Percentiles rank a stretch among this genome's conserved stretches.
These are phyloP conservation scores for Bradypodion pumilum DNA, from an alignment of 2,797 vertebrate species.

Conservation along the genomic window DNA sequence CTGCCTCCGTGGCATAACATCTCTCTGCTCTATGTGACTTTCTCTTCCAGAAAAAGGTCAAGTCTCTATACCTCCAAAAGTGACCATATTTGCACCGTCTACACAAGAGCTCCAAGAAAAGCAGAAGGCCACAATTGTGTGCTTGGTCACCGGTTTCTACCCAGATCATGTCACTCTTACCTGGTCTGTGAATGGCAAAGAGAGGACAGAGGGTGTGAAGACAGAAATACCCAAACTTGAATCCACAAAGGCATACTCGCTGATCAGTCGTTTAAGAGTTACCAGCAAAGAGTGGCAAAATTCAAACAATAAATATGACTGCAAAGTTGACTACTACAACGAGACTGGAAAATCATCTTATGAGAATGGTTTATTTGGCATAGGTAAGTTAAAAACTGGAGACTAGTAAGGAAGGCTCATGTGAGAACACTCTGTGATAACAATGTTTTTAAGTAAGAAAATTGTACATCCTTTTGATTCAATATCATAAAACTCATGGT, in stretches of 20 bases:
- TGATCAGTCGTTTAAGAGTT: slow-evolving; percentile 74
- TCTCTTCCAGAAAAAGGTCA: slow-evolving; percentile 28
- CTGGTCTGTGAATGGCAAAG: slow-evolving; percentile 69
- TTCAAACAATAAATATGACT: slow-evolving; percentile 63
- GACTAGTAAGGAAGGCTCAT: background rate
- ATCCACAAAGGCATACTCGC: slow-evolving; percentile 12
- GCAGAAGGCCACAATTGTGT: slow-evolving; percentile 73
- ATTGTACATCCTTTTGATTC: background rate
- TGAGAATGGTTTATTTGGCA: background rate
- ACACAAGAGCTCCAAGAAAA: slow-evolving; percentile 67
- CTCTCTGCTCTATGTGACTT: slow-evolving; percentile 2
- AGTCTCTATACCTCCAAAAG: slow-evolving; percentile 20
- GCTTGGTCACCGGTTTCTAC: slow-evolving; percentile 75
- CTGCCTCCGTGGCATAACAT: background rate
- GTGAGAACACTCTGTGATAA: background rate
- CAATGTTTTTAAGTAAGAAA: background rate
- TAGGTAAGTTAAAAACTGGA: slow-evolving; percentile 24
- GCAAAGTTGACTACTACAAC: slow-evolving; percentile 57
- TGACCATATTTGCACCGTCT: slow-evolving; percentile 74
- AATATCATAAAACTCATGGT: background rate
- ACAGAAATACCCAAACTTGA: slow-evolving; percentile 58
- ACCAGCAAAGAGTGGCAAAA: slow-evolving; percentile 69
- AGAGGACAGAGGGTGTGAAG: slow-evolving; percentile 61
- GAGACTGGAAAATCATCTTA: accelerated
- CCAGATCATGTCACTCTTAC: slow-evolving; percentile 73